Percentiles rank a stretch among this genome's conserved stretches.
Conservation (phyloP, 2,797 vertebrate genomes). For the Hipposideros larvatus region DNA sequence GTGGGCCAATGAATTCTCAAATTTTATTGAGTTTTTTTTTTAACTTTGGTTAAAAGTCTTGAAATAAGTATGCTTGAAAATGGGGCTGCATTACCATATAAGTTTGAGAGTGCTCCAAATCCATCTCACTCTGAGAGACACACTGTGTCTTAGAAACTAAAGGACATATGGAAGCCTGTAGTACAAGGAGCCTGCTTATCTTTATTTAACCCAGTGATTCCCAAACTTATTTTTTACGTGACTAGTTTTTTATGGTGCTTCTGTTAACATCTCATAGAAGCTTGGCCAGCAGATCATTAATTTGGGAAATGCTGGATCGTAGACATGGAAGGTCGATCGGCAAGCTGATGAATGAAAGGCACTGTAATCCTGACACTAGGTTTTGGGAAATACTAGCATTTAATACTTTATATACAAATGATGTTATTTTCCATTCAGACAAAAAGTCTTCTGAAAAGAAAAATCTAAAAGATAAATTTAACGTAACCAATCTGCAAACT, state of each 20-base stretch:
- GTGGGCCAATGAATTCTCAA: background rate
- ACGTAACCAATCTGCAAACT: conserved; percentile 61
- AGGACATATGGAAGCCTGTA: background rate
- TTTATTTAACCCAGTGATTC: background rate
- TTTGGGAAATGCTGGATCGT: background rate
- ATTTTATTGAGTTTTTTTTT: background rate
- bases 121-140: background rate
- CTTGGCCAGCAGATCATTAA: background rate
- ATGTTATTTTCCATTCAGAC: background rate
- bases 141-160: background rate
- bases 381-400: background rate
- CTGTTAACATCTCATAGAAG: background rate
- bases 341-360: background rate
- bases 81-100: background rate
- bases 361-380: background rate
- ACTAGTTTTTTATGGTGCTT: background rate
- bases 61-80: background rate
- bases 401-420: background rate
- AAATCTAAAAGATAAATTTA: background rate
- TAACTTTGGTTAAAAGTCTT: background rate
- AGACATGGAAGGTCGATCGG: background rate
- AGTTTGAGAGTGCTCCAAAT: background rate
- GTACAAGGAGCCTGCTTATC: background rate
- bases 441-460: background rate
- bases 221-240: background rate